Evolutionary conservation across 2,888 invertebrate genomes (phyloP), one percentile per base, ranked within the genome.

Genomic region (Drosophila kokeensis): DNA sequence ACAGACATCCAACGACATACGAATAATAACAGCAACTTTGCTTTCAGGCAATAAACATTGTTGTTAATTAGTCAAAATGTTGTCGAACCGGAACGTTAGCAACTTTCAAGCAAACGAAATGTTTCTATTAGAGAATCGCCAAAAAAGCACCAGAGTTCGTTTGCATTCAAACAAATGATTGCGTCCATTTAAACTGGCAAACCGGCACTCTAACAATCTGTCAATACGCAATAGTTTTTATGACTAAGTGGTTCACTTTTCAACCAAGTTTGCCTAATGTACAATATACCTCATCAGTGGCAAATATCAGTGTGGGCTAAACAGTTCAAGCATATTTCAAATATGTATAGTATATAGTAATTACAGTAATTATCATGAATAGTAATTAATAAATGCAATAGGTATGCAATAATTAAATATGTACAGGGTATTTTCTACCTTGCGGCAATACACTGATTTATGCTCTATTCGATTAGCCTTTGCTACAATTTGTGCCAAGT

Each of bases 61-160:
- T 76, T 82, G 88, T 87, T 87, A 86, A 87, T 87, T 87, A 87
- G 86, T 88, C 86, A 88, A 87, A 88, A 86, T 86, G 86, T 77
- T 87, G 84, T 78, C 67, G 66, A 82, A 84, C 84, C 84, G 84
- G 84, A 75, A 80, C 71, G 67, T 72, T 84, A 6, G 42, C 21
- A 82, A 77, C 70, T 82, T 82, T 36, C 18, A 21, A 61, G 58
- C 70, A 75, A 82, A 69, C 79, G 69, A 79, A 60, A 79, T 78
- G 78, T 70, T 86, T 86, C 80, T 84, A 84, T 84, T 84, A 83
- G 34, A 36, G n/a, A 45, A 54, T 54, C 32, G 48, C 61, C 38
- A 24, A 63, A 61, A 67, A 57, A 15, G 34, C 36, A 40, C 27
- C 8, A 29, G 57, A 59, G 62, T 67, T 60, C 73, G 69, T 78